Base-by-base conservation (phyloP, 2,888 invertebrate species). In the Rapana venosa region DNA sequence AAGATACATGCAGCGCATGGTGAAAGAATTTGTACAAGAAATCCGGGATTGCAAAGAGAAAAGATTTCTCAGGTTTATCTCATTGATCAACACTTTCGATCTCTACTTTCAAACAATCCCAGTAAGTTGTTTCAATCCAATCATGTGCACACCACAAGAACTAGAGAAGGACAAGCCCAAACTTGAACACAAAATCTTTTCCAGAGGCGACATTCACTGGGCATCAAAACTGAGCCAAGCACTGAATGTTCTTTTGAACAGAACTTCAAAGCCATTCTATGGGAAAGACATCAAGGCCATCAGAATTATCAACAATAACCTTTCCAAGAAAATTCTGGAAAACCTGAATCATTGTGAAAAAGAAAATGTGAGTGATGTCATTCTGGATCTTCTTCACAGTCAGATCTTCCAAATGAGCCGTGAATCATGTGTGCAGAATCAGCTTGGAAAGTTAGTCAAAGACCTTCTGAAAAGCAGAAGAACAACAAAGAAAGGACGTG, bases 31-130 rank as follows among this genome's bases (percentile, higher is more conserved):
- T 89, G 88, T 93, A 2, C 74, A 90, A 22, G 90, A 91, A 56
- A 92, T 94, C 17, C 86, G 77, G 56, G 79, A 87, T 36, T n/a
- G 87, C 47, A 66, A 85, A 81, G 94, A 94, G 83, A 84, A 86
- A 32, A 87, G 87, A 22, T 88, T 94, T 6, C 87, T 94, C 77
- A 93, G 92, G 87, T 93, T 92, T 77, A 88, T 94, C 22, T 91
- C 93, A 0, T 87, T 94, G 66, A 74, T 94, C n/a, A 94, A 94
- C 90, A 90, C 92, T 32, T 94, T 90, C 91, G 94, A 94, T 77
- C 81, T 91, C 15, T 91, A 92, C n/a, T 93, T 93, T 90, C 91
- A 92, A 36, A 85, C 91, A 5, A 87, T 94, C 17, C 93, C 93
- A 13, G 88, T 93, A 4, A 92, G 93, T 70, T 93, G 93, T 26